These are phyloP conservation scores for Sebastes itinus DNA, from an alignment of 2,797 vertebrate genomes.

Conservation along the genomic window DNA sequence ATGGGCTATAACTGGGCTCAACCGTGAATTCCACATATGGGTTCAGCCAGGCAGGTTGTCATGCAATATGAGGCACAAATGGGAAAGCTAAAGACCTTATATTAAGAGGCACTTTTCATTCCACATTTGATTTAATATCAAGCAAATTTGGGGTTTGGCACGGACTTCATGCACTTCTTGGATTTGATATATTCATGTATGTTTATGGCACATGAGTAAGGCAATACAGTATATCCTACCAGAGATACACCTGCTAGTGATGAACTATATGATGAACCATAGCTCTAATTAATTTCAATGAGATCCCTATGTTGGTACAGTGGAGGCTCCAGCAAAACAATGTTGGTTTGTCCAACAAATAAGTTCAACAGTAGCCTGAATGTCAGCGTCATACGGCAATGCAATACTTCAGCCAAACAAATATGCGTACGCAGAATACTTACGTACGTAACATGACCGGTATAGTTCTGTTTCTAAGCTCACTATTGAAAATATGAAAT, in stretches of 20 bases:
- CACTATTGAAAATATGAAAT: neutral
- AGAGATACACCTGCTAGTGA: neutral
- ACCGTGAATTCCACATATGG: slow-evolving; percentile 48
- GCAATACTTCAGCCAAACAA: neutral
- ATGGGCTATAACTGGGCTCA: slow-evolving; percentile 12
- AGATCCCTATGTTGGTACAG: neutral
- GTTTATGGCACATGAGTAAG: neutral
- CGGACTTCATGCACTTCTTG: neutral
- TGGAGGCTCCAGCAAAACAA: neutral
- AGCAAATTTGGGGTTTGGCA: neutral
- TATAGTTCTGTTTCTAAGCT: neutral
- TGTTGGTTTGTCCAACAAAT: neutral
- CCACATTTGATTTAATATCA: neutral
- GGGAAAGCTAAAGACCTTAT: neutral
- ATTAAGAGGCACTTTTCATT: slow-evolving; percentile 8
- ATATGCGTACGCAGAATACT: neutral
- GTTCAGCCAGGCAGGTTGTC: slow-evolving; percentile 18
- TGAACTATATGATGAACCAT: neutral
- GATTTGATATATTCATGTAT: neutral
- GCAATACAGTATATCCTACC: neutral
- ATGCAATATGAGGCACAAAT: slow-evolving; percentile 23
- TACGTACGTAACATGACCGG: neutral
- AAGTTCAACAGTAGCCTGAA: neutral
- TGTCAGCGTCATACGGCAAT: neutral
- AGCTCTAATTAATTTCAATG: neutral